Percentiles rank a stretch among this genome's conserved stretches.
phyloP scores from a whole-genome alignment of 1,140 invertebrate species.

The Trichomalopsis sarcophagae region DNA sequence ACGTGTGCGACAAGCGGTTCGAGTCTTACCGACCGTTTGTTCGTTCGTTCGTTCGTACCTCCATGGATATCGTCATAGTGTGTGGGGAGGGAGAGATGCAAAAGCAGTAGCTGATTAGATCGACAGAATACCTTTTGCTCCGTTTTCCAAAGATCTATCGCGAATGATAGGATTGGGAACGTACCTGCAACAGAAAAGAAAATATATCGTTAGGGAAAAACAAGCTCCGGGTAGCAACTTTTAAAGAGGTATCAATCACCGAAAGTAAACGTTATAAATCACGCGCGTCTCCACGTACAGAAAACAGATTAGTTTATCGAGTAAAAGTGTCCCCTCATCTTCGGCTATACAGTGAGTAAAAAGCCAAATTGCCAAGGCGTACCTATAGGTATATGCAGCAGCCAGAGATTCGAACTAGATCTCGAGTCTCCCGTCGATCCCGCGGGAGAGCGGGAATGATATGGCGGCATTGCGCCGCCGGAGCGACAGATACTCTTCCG shows the following conservation, averaged over 20 bases:
- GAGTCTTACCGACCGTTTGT: no score
- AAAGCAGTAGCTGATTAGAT: no score
- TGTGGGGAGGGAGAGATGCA: no score
- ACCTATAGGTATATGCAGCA: background rate
- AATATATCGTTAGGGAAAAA: background rate
- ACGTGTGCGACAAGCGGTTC: background rate
- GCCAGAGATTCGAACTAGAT: background rate
- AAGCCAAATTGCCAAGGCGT: background rate
- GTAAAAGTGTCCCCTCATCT: background rate
- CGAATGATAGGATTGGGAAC: background rate
- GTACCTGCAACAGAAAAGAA: background rate
- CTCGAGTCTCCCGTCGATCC: background rate
- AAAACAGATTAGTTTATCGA: background rate
- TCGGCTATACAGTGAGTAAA: background rate
- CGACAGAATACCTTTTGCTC: no score
- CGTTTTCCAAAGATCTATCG: no score
- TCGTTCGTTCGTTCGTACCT: background rate
- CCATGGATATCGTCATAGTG: background rate
- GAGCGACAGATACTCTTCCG: conserved; percentile 18
- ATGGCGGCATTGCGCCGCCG: background rate
- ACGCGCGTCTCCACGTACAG: background rate
- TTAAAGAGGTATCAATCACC: no score
- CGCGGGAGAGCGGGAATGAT: background rate
- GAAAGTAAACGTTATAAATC: no score
- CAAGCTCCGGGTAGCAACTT: no score